These are phyloP conservation scores for Nyctibius grandis DNA, from an alignment of 2,797 vertebrate genomes.

Conservation along the genomic window DNA sequence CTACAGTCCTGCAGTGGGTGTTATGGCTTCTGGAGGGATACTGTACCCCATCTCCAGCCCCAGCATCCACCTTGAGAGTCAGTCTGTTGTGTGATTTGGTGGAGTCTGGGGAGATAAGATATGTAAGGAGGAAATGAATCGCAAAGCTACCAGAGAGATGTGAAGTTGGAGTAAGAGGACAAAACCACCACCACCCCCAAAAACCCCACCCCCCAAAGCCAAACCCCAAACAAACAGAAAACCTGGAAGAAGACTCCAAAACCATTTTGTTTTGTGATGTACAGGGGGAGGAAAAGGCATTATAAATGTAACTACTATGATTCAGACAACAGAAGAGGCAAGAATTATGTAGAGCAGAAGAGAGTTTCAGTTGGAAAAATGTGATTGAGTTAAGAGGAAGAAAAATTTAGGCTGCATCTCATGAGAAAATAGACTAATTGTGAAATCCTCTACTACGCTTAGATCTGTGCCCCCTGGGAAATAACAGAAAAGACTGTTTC, in stretches of 20 bases:
- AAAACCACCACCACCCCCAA: background rate
- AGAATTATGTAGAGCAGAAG: conserved; percentile 56
- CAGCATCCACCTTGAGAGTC: fast-evolving
- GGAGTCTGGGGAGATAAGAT: background rate
- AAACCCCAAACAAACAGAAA: background rate
- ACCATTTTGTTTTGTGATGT: background rate
- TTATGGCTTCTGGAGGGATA: background rate
- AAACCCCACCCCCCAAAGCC: fast-evolving
- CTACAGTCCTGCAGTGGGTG: background rate
- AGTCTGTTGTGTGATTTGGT: background rate
- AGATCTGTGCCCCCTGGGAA: conserved; percentile 32
- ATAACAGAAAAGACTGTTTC: conserved; percentile 25
- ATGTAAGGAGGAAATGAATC: background rate
- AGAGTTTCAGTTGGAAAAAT: conserved; percentile 41
- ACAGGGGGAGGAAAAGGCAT: background rate
- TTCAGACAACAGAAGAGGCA: background rate
- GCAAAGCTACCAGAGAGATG: background rate
- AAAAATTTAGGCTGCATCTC: conserved; percentile 64
- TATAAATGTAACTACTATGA: background rate
- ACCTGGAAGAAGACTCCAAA: background rate
- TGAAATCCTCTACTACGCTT: conserved; percentile 45
- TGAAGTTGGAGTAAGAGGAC: background rate
- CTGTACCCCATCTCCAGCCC: too few species aligned
- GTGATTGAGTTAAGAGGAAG: conserved; percentile 39
- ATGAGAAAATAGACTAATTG: conserved; percentile 58